phyloP scores from a whole-genome alignment of 2,888 invertebrate species.

The Oxytorus armatus region DNA sequence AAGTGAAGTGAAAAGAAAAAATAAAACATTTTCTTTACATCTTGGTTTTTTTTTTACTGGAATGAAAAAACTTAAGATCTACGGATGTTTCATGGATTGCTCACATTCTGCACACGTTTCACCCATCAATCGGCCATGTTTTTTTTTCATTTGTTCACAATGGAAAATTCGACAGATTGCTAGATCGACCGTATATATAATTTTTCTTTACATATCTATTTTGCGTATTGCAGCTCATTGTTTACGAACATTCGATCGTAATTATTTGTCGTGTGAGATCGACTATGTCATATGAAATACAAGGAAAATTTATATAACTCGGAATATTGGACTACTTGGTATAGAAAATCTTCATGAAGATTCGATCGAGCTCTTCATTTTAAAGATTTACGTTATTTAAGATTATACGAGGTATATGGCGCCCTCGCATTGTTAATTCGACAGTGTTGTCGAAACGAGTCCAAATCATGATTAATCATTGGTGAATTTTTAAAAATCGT shows the following conservation, averaged over 20 bases:
- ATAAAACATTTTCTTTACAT: slow-evolving; percentile 61
- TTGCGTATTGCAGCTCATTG: slow-evolving; percentile 22
- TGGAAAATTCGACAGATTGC: slow-evolving; percentile 28
- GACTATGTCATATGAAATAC: slow-evolving; percentile 40
- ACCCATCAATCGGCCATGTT: slow-evolving; percentile 4
- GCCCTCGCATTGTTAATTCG: not conserved
- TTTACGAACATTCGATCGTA: slow-evolving; percentile 20
- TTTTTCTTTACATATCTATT: not conserved
- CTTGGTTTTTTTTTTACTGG: slow-evolving; percentile 68
- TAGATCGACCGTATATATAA: slow-evolving; percentile 8
- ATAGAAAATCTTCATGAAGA: slow-evolving; percentile 9
- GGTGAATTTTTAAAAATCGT: slow-evolving; percentile 4
- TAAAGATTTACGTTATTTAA: not conserved
- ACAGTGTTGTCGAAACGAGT: not conserved
- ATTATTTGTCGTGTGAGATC: slow-evolving; percentile 9
- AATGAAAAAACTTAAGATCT: slow-evolving; percentile 74
- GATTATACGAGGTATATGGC: not conserved
- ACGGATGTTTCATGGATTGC: slow-evolving; percentile 65
- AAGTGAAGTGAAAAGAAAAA: slow-evolving; percentile 65
- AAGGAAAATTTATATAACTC: not conserved
- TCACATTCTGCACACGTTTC: not conserved
- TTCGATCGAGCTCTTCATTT: not conserved
- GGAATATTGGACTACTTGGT: not conserved
- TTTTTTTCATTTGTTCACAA: not conserved
- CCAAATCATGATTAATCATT: not conserved